Evolutionary conservation across 2,113 vertebrate genomes (phyloP).

Genomic region (Eolophus roseicapilla): DNA sequence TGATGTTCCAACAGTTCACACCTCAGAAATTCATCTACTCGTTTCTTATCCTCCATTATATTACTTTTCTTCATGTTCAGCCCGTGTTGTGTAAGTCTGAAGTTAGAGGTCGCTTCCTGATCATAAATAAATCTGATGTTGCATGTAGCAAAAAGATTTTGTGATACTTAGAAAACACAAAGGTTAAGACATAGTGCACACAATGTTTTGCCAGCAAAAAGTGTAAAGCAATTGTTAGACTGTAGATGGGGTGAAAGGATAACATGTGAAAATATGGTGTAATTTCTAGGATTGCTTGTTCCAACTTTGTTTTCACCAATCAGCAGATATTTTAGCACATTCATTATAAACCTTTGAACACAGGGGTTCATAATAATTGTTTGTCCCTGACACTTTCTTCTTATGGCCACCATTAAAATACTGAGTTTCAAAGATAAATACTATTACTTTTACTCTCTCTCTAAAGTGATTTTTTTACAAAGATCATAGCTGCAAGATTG

Average conservation of each 20-base stretch:
- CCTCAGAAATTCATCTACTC: not conserved
- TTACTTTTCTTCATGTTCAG: not conserved
- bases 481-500: not conserved
- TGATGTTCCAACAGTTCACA: not conserved
- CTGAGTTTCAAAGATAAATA: not conserved
- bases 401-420: not conserved
- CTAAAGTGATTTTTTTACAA: not conserved
- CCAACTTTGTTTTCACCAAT: not conserved
- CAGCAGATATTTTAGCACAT: not conserved
- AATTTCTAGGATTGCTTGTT: conserved; percentile 15
- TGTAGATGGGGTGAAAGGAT: conserved; percentile 65
- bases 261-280: not conserved
- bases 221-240: conserved; percentile 52
- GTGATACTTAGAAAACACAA: not conserved
- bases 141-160: not conserved
- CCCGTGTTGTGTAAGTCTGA: not conserved
- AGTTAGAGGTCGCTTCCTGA: not conserved
- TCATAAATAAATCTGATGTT: not conserved
- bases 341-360: not conserved
- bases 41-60: not conserved
- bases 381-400: not conserved
- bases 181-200: not conserved
- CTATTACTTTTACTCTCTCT: not conserved
- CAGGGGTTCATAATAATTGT: not conserved
- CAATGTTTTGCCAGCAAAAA: not conserved